Evolutionary conservation across 2,888 invertebrate species (phyloP).

Genomic region (Eulithis prunata): DNA sequence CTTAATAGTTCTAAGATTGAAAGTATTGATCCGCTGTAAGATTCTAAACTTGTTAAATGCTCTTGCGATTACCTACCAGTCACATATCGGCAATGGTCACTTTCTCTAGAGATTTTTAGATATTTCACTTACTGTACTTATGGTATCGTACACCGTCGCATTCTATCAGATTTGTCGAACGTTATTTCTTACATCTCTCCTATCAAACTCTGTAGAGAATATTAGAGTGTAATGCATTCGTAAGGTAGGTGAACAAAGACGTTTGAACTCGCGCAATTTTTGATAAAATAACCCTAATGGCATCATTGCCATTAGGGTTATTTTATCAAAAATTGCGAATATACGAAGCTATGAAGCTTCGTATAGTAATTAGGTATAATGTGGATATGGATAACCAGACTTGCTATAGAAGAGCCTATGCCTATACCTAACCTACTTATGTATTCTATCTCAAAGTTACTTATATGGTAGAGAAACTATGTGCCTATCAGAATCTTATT

Average conservation of each 20-base stretch:
- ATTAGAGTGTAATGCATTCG: no score
- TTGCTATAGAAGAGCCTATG: no score
- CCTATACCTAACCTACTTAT: background rate
- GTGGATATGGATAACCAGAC: no score
- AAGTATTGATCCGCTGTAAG: constrained; percentile 4
- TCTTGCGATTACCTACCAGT: constrained; percentile 8
- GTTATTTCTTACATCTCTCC: no score
- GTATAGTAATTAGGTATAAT: background rate
- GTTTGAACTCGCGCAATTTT: background rate
- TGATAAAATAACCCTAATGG: background rate
- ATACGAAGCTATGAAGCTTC: no score
- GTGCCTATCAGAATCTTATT: constrained; percentile 34
- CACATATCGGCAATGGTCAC: constrained; percentile 3
- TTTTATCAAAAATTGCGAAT: no score
- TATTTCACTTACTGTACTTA: background rate
- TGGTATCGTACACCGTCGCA: background rate
- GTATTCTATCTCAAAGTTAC: constrained; percentile 27
- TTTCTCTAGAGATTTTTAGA: constrained; percentile 10
- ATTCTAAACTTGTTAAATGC: constrained; percentile 4
- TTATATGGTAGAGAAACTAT: background rate
- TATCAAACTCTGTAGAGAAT: no score
- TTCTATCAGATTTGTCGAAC: no score
- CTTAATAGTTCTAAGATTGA: constrained; percentile 4
- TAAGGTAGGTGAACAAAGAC: no score
- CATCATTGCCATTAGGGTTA: no score